Evolutionary conservation across 2,797 vertebrate species (phyloP).

Genomic region (Tokudaia muenninki): DNA sequence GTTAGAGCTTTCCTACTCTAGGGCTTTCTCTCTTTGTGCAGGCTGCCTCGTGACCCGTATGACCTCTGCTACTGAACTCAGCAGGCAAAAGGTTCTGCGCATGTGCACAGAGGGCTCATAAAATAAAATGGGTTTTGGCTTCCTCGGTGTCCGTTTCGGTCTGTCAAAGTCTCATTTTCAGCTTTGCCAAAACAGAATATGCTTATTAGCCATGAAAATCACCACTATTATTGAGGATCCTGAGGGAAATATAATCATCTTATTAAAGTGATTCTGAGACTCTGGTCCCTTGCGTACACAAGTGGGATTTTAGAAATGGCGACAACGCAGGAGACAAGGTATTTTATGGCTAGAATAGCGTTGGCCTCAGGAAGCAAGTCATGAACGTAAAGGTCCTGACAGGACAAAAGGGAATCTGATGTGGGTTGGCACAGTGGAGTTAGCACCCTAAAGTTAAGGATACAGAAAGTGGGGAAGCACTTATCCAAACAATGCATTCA

Average conservation of each 20-base stretch:
- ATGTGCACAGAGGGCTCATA: fast-evolving
- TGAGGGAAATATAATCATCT: slow-evolving; percentile 44
- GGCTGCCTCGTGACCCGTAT: background rate
- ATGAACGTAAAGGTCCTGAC: background rate
- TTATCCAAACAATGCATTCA: too few species aligned
- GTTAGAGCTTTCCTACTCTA: background rate
- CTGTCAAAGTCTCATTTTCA: slow-evolving; percentile 50
- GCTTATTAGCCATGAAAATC: slow-evolving; percentile 36
- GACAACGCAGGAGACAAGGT: too few species aligned
- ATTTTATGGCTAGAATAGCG: background rate
- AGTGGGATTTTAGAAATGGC: background rate
- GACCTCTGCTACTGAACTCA: background rate
- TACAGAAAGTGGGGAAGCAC: background rate
- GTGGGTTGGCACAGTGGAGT: background rate
- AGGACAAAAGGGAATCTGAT: background rate
- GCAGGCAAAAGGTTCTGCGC: background rate
- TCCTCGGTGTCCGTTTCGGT: background rate
- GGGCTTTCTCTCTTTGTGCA: background rate
- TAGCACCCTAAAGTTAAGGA: background rate
- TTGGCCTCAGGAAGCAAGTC: background rate
- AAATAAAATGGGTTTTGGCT: background rate
- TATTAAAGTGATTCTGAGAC: background rate
- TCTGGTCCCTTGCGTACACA: background rate
- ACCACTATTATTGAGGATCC: slow-evolving; percentile 26
- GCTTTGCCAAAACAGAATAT: slow-evolving; percentile 13